Base-by-base conservation (phyloP, 2,797 vertebrate genomes). In the Poeciliopsis infans region DNA sequence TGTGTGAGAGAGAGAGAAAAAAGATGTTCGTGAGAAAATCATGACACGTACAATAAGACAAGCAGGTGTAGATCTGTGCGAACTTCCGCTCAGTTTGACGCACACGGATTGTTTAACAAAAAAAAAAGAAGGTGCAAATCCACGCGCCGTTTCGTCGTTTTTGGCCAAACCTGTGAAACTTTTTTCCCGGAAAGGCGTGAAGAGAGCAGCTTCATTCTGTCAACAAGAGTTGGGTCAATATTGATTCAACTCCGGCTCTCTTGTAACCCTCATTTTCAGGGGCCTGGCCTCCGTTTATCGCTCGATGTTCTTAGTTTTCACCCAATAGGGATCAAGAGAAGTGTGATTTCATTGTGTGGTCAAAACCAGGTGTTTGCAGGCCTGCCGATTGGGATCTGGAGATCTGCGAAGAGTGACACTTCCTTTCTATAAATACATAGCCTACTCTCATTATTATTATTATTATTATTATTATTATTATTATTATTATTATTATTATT, bases 351-450 rank as follows among this genome's bases (percentile, higher is more conserved):
- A 75, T 55, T 68, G 51, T 46, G 59, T 2, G 66, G 61, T 64
- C 84, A 72, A 75, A 84, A 76, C 78, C 89, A 83, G 76, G 80
- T 88, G 86, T 68, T 10, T 86, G 85, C 82, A 87, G 75, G 83
- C 87, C 80, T 81, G 79, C 81, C 80, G 20, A 2, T 49, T 78
- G 80, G 72, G 20, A 72, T 79, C 57, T 83, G 53, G 31, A 55
- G 20, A 6, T n/a, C 39, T 39, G 39, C 6, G 2, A 28, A 2
- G 15, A 5, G 28, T 13, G 47, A 59, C 64, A 79, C 68, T 3
- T 75, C 78, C 79, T 75, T 74, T 23, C 33, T 20, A 36, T 36
- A 64, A 36, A 36, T 66, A 36, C 31, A 31, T 31, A 31, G 31
- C 31, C n/a, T n/a, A n/a, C n/a, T n/a, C n/a, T n/a, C 7, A 47